Evolutionary conservation across 2,113 vertebrate genomes (phyloP).

Genomic region (Hippocampus barbouri): DNA sequence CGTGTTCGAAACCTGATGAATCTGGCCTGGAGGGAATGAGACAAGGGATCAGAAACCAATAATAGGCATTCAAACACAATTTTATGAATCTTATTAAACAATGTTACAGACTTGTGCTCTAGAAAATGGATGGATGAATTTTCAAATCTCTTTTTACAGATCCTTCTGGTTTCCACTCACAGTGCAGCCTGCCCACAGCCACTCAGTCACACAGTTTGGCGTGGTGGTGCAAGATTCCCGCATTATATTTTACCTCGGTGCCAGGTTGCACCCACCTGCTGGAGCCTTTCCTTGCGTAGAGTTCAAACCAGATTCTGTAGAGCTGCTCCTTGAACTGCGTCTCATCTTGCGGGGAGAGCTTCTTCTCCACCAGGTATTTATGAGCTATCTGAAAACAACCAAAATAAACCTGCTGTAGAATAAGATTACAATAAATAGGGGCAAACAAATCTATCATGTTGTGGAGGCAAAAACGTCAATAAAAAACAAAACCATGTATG

Average conservation of each 20-base stretch:
- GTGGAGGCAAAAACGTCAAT: not conserved
- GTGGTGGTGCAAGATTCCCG: slow-evolving; percentile 23
- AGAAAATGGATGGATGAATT: not conserved
- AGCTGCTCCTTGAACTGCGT: slow-evolving; percentile 74
- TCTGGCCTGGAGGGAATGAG: slow-evolving; percentile 66
- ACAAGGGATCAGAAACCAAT: not conserved
- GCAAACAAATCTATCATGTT: not conserved
- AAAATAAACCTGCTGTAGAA: not conserved
- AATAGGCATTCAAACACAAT: too few species aligned
- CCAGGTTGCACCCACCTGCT: slow-evolving; percentile 66
- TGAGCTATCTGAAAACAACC: slow-evolving; percentile 68
- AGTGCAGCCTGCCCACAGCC: not conserved
- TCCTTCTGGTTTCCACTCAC: not conserved
- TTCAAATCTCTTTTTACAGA: not conserved
- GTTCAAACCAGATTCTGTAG: slow-evolving; percentile 78
- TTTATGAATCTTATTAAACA: too few species aligned
- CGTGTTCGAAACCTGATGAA: slow-evolving; percentile 79
- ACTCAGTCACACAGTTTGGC: not conserved
- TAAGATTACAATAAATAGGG: not conserved
- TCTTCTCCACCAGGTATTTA: slow-evolving; percentile 72
- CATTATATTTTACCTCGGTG: slow-evolving; percentile 7
- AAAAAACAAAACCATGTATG: not conserved
- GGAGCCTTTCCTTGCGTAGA: slow-evolving; percentile 74
- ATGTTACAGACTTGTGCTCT: too few species aligned
- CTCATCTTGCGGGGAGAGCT: slow-evolving; percentile 63